Evolutionary conservation across 2,888 invertebrate species (phyloP).

Genomic region (Quadroppia sp.): DNA sequence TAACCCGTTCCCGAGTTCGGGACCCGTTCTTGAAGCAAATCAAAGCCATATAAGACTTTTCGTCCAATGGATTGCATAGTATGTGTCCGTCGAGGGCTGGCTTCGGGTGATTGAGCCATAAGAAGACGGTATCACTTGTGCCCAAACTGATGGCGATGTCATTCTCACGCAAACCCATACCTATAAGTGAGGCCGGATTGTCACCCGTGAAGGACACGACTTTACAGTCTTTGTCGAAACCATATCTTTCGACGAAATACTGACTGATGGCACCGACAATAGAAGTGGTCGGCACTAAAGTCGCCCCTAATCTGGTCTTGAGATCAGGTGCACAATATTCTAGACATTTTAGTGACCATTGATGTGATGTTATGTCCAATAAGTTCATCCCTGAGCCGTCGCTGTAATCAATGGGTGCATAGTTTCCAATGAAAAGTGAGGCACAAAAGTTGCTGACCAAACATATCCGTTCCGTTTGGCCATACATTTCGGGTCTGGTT

Average conservation of each 20-base stretch:
- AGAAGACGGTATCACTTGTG: conserved; percentile 86
- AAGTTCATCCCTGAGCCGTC: conserved; percentile 98
- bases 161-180: conserved; percentile 70
- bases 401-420: conserved; percentile 83
- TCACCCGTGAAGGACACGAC: conserved; percentile 91
- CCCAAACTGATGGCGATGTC: conserved; percentile 76
- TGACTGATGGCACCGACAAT: conserved; percentile 63
- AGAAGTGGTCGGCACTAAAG: conserved; percentile 61
- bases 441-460: conserved; percentile 88
- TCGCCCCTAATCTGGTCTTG: conserved; percentile 32
- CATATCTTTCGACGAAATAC: conserved; percentile 81
- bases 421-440: conserved; percentile 76
- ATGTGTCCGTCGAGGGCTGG: conserved; percentile 71
- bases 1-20: conserved; percentile 75
- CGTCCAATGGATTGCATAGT: conserved; percentile 76
- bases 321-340: conserved; percentile 69
- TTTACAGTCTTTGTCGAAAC: conserved; percentile 72
- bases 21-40: conserved; percentile 88
- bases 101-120: conserved; percentile 64
- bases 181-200: conserved; percentile 68
- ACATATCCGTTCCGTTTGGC: conserved; percentile 76
- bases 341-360: conserved; percentile 71
- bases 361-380: conserved; percentile 70
- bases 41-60: conserved; percentile 76
- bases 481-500: conserved; percentile 65